These are phyloP conservation scores for Rhegmatorhina hoffmannsi DNA, from an alignment of 2,113 vertebrate species.

Conservation along the genomic window DNA sequence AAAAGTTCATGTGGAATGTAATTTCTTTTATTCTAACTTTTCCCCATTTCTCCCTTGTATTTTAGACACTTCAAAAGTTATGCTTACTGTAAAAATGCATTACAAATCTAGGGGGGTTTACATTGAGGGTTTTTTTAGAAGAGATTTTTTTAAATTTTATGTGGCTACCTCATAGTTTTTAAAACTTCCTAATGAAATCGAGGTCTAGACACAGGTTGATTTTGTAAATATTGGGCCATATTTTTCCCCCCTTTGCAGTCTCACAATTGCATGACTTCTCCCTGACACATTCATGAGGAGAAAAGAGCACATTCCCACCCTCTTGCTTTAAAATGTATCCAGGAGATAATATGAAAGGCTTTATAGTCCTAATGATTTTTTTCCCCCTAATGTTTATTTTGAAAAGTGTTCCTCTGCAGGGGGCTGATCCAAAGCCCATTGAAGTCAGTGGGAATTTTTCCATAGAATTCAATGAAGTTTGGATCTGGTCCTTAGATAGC, in stretches of 20 bases:
- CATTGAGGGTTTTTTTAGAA: background rate
- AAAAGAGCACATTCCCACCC: constrained; percentile 53
- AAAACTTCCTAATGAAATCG: background rate
- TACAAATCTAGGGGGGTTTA: background rate
- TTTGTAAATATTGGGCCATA: background rate
- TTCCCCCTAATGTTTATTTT: constrained; percentile 49
- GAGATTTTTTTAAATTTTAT: background rate
- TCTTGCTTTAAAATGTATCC: constrained; percentile 44
- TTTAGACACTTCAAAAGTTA: background rate
- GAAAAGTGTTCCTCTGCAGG: constrained; percentile 51
- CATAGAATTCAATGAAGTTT: constrained; percentile 59
- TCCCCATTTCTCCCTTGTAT: background rate
- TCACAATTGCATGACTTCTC: background rate
- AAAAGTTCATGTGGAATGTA: background rate
- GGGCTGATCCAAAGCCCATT: constrained; percentile 53
- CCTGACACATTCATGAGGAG: constrained; percentile 1
- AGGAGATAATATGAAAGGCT: constrained; percentile 56
- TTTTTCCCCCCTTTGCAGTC: constrained; percentile 3
- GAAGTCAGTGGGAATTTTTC: constrained; percentile 68
- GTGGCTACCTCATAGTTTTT: background rate
- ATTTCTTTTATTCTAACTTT: background rate
- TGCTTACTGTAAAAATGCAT: background rate
- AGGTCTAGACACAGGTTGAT: background rate
- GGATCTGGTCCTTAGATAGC: constrained; percentile 54
- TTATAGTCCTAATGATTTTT: constrained; percentile 47